Evolutionary conservation across 1,140 invertebrate genomes (phyloP).

Genomic region (Chrysopa pallens): DNA sequence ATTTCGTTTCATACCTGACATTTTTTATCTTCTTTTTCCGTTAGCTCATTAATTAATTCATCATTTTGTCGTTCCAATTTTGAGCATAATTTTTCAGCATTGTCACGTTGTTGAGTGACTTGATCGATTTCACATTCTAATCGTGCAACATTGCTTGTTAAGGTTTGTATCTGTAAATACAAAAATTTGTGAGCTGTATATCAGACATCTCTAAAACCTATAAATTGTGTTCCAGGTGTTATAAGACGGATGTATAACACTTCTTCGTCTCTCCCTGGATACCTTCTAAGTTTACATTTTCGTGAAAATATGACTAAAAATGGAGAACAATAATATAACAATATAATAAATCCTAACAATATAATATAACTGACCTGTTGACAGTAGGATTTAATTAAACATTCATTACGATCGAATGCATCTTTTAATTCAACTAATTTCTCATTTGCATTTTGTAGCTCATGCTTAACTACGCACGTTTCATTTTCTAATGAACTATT

Average conservation of each 20-base stretch:
- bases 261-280: background rate
- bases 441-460: constrained; percentile 29
- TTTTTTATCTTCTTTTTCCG: constrained; percentile 20
- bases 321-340: background rate
- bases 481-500: constrained; percentile 53
- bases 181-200: constrained; percentile 1
- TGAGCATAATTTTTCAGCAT: constrained; percentile 26
- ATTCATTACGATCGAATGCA: constrained; percentile 28
- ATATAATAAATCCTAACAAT: constrained; percentile 1
- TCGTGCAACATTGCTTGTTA: constrained; percentile 29
- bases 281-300: background rate
- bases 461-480: constrained; percentile 37
- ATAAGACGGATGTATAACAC: background rate
- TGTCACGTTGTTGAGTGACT: constrained; percentile 19
- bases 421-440: constrained; percentile 30
- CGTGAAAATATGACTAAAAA: background rate
- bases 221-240: background rate
- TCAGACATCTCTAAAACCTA: constrained; percentile 1
- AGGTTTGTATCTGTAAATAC: constrained; percentile 14
- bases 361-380: constrained; percentile 26
- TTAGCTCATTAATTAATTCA: constrained; percentile 20
- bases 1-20: no score
- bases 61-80: constrained; percentile 34
- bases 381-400: constrained; percentile 31
- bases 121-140: constrained; percentile 30